A percentile compares a stretch with the other conserved stretches of the same genome.
phyloP scores from a whole-genome alignment of 2,797 vertebrate species.

The Cynodonichthys magdalenae region DNA sequence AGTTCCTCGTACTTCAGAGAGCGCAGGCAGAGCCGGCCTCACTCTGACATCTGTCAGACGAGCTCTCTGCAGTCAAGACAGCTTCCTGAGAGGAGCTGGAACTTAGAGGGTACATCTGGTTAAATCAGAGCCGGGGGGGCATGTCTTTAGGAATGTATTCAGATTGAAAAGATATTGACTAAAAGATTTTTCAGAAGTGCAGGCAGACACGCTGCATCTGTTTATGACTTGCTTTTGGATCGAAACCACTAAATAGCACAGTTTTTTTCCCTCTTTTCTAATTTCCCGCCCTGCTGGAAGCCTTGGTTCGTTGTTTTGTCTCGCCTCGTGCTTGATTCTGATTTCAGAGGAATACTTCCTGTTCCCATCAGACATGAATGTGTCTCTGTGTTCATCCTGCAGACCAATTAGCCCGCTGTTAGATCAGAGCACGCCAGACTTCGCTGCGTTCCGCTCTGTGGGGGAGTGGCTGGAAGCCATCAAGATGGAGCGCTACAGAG shows the following conservation, averaged over 20 bases:
- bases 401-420: conserved; percentile 98
- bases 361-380: conserved; percentile 53
- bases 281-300: conserved; percentile 53
- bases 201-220: conserved; percentile 36
- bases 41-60: conserved; percentile 74
- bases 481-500: conserved; percentile 99
- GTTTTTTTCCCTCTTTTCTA: conserved; percentile 16
- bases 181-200: conserved; percentile 35
- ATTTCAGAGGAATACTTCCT: conserved; percentile 45
- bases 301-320: conserved; percentile 44
- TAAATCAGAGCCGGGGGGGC: conserved; percentile 27
- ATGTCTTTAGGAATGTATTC: conserved; percentile 23
- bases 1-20: conserved; percentile 78
- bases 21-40: conserved; percentile 67
- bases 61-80: conserved; percentile 70
- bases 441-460: conserved; percentile 95
- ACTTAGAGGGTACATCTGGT: conserved; percentile 44
- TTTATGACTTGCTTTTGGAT: conserved; percentile 52
- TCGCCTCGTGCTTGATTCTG: conserved; percentile 51
- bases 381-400: conserved; percentile 61
- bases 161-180: conserved; percentile 41
- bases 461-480: conserved; percentile 99
- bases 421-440: conserved; percentile 97
- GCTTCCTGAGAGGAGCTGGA: conserved; percentile 48
- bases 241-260: conserved; percentile 38